Base-by-base conservation (phyloP, 1,140 invertebrate species). In the Papilio glaucus region DNA sequence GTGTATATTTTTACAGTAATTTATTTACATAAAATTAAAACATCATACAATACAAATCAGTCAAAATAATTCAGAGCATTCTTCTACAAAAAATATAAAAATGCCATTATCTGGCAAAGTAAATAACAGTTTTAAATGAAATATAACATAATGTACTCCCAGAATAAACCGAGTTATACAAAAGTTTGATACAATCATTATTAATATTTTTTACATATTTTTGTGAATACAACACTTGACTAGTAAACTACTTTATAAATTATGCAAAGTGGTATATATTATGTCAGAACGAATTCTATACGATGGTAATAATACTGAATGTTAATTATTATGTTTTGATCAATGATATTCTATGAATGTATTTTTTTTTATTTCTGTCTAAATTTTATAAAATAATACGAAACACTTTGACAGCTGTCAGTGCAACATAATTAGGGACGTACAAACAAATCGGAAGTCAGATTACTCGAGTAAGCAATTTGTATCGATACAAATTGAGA, bases 191-290 rank as follows among this genome's bases (percentile, higher is more conserved):
- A 41, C 18, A 65, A 61, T n/a, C 13, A 61, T 39, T 1, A 65
- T 41, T 12, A 21, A 4, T 29, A 21, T 57, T 53, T 57, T 26
- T 57, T 41, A 65, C 15, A 38, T 18, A 24, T 39, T 38, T 10
- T 63, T 24, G 62, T 24, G 60, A 62, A 2, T 41, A 65, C 62
- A 65, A 65, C 15, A 65, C 62, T 65, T 65, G 62, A 65, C 62
- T 65, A 65, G 62, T 65, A 21, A 39, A 38, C 62, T 65, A 65
- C 62, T 63, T 63, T 63, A 63, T 62, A 37, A 37, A 63, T 63
- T 33, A 63, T 39, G 26, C n/a, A n/a, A 38, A 63, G 18, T 63
- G n/a, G 29, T 65, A 39, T 1, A 18, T 65, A 39, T 18, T 65
- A 65, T n/a, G 29, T 63, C 15, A 63, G 6, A 37, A 18, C 15